Evolutionary conservation across 2,888 invertebrate species (phyloP), one percentile per base, ranked within the genome.

Genomic region (Pherbina coryleti): DNA sequence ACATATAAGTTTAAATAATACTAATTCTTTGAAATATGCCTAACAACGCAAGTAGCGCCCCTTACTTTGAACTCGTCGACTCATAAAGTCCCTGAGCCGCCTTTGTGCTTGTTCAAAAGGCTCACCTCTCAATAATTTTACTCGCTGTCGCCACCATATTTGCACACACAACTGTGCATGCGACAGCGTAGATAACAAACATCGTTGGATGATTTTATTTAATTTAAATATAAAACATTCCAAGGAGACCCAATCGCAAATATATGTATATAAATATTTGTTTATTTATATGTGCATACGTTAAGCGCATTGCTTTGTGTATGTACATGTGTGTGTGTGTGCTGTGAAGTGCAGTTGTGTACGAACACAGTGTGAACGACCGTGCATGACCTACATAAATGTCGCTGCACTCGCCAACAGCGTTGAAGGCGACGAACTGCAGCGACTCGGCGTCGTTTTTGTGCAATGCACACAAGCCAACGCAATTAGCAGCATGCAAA

Each of bases 381-480:
- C 92, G 92, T 92, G 91, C 92, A 92, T 92, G 93, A 93, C 93
- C 93, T 90, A 92, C 91, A 92, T 93, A 91, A 90, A 91, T 92
- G 91, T 92, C 93, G 92, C 91, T 93, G 92, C 93, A 93, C 89
- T 89, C 84, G 60, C 75, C 79, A 77, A 79, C 79, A 76, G 78
- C 80, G 78, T 64, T 62, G 79, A 78, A 78, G 72, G 44, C 49
- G 78, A 78, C 79, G 69, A 55, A 31, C 78, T 70, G 53, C 77
- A 75, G 74, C 69, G 53, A 31, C 80, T 79, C 79, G 79, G 81
- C 81, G 83, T 82, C 82, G 81, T 79, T 80, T 79, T 79, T 80
- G 80, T 44, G 77, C 69, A 69, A 67, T 44, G 51, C 60, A 62
- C 37, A 70, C 64, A 69, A 55, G 69, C 80, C 82, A 78, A 76